Percentiles rank a stretch among this genome's conserved stretches.
Conservation (phyloP, 1,140 invertebrate species). For the Trichoplusia ni region DNA sequence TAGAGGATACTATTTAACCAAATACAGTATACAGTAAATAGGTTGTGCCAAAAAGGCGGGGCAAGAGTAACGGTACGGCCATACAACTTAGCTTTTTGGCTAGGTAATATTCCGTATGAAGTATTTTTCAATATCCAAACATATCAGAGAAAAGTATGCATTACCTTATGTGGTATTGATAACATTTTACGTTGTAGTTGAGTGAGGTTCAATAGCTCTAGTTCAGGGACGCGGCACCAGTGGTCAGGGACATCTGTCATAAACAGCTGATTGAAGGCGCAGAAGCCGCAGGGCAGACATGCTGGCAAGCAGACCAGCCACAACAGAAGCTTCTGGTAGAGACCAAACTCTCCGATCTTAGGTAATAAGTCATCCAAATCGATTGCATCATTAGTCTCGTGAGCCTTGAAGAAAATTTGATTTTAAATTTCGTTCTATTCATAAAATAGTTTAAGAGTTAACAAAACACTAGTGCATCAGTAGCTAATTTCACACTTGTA, state of each 20-base stretch:
- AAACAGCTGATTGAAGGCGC: constrained; percentile 95
- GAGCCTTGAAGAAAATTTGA: constrained; percentile 51
- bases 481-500: no score
- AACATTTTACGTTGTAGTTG: constrained; percentile 83
- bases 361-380: constrained; percentile 93
- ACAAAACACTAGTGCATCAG: no score
- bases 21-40: no score
- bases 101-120: no score
- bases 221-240: constrained; percentile 89
- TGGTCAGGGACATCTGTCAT: constrained; percentile 91
- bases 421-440: not conserved
- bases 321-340: constrained; percentile 92
- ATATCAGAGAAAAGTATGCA: not conserved
- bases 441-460: no score
- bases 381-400: constrained; percentile 65
- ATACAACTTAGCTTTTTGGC: no score
- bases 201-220: constrained; percentile 78
- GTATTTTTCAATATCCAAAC: no score
- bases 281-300: constrained; percentile 93
- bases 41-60: no score
- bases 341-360: constrained; percentile 92
- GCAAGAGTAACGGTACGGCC: no score
- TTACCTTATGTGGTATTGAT: constrained; percentile 84
- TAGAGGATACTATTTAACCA: no score
- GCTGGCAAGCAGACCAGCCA: constrained; percentile 94